phyloP scores from a whole-genome alignment of 2,113 vertebrate genomes.

The Rhabdomys dilectus region DNA sequence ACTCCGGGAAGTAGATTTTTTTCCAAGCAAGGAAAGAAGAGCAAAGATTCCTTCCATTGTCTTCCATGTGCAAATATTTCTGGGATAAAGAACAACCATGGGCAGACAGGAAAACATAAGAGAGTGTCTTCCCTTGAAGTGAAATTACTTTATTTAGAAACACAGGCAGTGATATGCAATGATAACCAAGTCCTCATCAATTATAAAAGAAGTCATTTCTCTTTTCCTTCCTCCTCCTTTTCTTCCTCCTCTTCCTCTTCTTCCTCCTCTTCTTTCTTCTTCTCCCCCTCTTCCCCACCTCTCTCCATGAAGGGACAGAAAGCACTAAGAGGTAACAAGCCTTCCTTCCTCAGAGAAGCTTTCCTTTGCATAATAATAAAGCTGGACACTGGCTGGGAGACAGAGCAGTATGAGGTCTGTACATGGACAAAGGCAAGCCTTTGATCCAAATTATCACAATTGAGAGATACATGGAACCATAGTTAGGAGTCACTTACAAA shows the following conservation, averaged over 20 bases:
- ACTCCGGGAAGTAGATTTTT: not conserved
- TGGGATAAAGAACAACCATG: not conserved
- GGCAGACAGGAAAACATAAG: not conserved
- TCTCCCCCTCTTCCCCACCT: rapidly evolving
- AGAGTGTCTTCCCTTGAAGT: not conserved
- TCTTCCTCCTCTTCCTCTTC: not conserved
- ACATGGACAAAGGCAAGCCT: not conserved
- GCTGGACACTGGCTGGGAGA: not conserved
- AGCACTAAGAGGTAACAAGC: not conserved
- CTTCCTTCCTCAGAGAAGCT: not conserved
- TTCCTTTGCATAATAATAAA: not conserved
- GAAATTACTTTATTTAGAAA: not conserved
- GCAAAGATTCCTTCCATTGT: not conserved
- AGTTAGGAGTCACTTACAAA: not conserved
- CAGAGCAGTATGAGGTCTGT: not conserved
- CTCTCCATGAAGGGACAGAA: not conserved
- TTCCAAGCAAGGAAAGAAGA: not conserved
- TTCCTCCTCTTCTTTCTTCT: not conserved
- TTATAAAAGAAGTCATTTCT: not conserved
- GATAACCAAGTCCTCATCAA: not conserved
- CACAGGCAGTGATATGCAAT: not conserved
- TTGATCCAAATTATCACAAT: not conserved
- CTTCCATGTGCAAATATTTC: not conserved
- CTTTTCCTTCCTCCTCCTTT: too few relatives aligned
- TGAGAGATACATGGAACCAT: not conserved